Conservation (phyloP, 1,140 invertebrate species). For the Neodiprion pinetum region DNA sequence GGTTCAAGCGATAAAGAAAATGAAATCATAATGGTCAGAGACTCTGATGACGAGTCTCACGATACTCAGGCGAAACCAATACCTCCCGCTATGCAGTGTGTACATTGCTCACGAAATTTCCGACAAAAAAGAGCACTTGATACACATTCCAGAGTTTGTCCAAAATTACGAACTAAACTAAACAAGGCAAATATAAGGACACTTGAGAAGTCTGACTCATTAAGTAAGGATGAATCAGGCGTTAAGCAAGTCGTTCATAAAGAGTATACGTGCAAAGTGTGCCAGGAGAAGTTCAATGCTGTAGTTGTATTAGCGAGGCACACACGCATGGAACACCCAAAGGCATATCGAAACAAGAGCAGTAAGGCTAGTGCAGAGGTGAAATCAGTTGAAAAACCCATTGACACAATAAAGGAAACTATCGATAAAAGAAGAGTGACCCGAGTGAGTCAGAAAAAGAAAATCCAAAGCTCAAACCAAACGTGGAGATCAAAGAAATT, state of each 20-base stretch:
- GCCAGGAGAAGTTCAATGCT: constrained; percentile 53
- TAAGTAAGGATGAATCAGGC: constrained; percentile 4
- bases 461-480: constrained; percentile 22
- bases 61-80: constrained; percentile 26
- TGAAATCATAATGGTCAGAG: constrained; percentile 57
- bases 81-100: constrained; percentile 24
- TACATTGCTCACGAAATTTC: constrained; percentile 29
- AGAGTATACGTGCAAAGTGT: constrained; percentile 53
- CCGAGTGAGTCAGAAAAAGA: constrained; percentile 24
- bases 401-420: constrained; percentile 7
- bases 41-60: constrained; percentile 48
- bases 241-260: constrained; percentile 25
- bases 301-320: constrained; percentile 55
- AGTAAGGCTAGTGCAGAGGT: constrained; percentile 21
- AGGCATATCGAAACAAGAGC: constrained; percentile 32
- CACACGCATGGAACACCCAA: constrained; percentile 47
- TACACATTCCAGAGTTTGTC: constrained; percentile 48
- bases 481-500: constrained; percentile 44
- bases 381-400: not conserved
- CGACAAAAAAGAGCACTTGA: constrained; percentile 47
- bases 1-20: constrained; percentile 60
- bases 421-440: not conserved
- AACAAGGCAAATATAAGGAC: constrained; percentile 24
- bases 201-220: not conserved
- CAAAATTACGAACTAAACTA: constrained; percentile 38